These are phyloP conservation scores for Gouania willdenowi DNA, from an alignment of 2,797 vertebrate genomes.

Conservation along the genomic window DNA sequence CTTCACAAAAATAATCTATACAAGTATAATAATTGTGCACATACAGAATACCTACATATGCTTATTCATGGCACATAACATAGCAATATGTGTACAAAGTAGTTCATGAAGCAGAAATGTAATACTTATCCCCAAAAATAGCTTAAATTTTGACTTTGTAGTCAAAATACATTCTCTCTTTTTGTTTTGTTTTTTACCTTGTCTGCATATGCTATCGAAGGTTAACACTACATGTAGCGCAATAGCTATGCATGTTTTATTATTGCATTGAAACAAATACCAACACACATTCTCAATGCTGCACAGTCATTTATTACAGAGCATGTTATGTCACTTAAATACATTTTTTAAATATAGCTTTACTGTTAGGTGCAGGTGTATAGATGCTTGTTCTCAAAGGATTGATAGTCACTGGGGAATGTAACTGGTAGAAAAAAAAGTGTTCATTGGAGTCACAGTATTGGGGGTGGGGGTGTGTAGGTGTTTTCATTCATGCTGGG, in stretches of 20 bases:
- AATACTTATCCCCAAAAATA: slow-evolving; percentile 12
- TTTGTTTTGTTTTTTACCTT: too few species aligned
- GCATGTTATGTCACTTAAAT: slow-evolving; percentile 56
- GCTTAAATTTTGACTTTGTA: too few species aligned
- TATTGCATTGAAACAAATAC: too few species aligned
- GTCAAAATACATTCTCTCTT: too few species aligned
- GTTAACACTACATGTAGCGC: too few species aligned
- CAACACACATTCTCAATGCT: slow-evolving; percentile 22
- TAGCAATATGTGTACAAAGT: slow-evolving; percentile 36
- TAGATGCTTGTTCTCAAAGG: too few species aligned
- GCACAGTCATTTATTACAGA: slow-evolving; percentile 37
- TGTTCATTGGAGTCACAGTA: slow-evolving; percentile 60
- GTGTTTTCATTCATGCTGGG: slow-evolving; percentile 60
- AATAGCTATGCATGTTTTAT: too few species aligned
- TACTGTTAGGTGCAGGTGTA: slow-evolving; percentile 66
- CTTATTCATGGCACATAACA: slow-evolving; percentile 33
- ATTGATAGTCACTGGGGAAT: slow-evolving; percentile 64
- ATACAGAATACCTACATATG: too few species aligned
- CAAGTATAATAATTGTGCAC: slow-evolving; percentile 49
- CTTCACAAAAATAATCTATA: slow-evolving; percentile 51
- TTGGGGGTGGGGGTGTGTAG: too few species aligned
- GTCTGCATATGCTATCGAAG: too few species aligned
- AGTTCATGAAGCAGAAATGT: slow-evolving; percentile 30
- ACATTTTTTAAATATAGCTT: slow-evolving; percentile 66
- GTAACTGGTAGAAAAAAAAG: slow-evolving; percentile 38